Base-by-base conservation (phyloP, 2,888 invertebrate species). In the Neria commutata region DNA sequence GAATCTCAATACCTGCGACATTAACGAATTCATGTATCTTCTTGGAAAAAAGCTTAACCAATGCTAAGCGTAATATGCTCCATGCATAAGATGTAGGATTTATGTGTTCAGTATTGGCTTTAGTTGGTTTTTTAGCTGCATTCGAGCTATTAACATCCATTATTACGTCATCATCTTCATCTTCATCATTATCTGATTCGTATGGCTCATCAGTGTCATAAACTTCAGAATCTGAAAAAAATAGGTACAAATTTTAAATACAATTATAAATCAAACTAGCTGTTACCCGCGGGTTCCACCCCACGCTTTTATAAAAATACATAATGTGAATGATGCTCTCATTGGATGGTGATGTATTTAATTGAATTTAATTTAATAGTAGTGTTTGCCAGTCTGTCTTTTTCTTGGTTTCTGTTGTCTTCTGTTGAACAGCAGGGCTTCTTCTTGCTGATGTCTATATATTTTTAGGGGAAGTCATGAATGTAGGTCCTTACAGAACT, bases 11-110 rank as follows among this genome's bases (percentile, higher is more conserved):
- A 65, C 96, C 95, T 67, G 94, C 92, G 37, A 92, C 86, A 64
- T 89, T 89, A 64, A 98, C 85, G 83, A 99, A 97, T 71, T 92
- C 90, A 71, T 91, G 91, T 34, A 99, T 81, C 75, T 95, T 92
- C 64, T 87, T 86, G 68, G 93, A 91, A 53, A 94, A 89, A 60
- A 96, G 87, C 70, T 91, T 88, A 61, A 98, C 87, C 56, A 94
- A 89, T 2, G 97, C 93, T 72, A 95, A 86, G 65, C 97, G 88
- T 84, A 99, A 88, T 64, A 99, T 89, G 74, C 91, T 88, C 99
- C 99, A 99, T 53, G 96, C 94, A 81, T 95, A 97, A 29, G 97
- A 96, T 77, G 91, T 91, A 0, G 98, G 94, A 84, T 97, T 94
- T 23, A 91, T 89, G 80, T 98, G 97, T 79, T 97, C 95, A 5